Base-by-base conservation (phyloP, 2,113 vertebrate genomes). In the Scomber japonicus region DNA sequence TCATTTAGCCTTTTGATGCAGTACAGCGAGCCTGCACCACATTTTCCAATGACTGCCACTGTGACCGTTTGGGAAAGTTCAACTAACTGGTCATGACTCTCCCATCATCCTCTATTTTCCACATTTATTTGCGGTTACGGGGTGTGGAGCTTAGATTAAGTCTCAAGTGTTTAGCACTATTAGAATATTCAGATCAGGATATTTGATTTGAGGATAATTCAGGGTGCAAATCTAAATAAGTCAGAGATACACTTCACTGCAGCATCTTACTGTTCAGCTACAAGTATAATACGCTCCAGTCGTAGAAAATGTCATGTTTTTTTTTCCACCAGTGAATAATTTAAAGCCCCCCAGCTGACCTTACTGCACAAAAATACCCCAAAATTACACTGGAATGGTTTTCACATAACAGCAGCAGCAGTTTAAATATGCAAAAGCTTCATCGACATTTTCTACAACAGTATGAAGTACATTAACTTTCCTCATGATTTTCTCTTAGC, bases 351-450 rank as follows among this genome's bases (percentile, higher is more conserved):
- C 76, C 16, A 76, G 17, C 73, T 60, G 46, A 44, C 10, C 17
- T 11, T 4, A 65, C 59, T 66, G 16, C 30, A 49, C 57, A 35
- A 62, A 65, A 79, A 71, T 55, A 46, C 45, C 66, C 44, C 44
- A 4, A 15, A 55, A 71, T 45, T 21, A 4, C 30, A 57, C 14
- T 44, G 40, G 3, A 40, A 45, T 40, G 35, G 35, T 40, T 40
- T 35, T 40, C 35, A 40, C 6, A 0, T 27, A 27, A 40, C n/a
- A 2, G 21, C 9, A 63, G 40, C n/a, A 46, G n/a, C n/a, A 15
- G 11, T 45, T 40, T 24, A 21, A 46, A n/a, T 21, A 63, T 44
- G 2, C n/a, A 45, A 21, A 19, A 40, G 6, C 35, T 40, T 9
- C 8, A 40, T 40, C 35, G 35, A 40, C 35, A 9, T n/a, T 19